Evolutionary conservation across 2,888 invertebrate species (phyloP).

Genomic region (Chaetoderma sp.): DNA sequence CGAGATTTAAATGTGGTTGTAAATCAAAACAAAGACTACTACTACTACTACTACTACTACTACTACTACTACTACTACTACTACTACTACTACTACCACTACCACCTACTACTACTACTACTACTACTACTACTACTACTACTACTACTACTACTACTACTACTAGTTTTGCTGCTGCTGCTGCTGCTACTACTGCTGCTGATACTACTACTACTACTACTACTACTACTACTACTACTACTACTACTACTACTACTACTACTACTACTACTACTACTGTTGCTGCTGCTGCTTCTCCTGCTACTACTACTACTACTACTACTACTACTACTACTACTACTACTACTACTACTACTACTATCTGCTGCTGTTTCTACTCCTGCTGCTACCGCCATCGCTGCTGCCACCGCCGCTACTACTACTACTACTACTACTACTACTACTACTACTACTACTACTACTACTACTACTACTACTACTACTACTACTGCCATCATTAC

Average conservation of each 20-base stretch:
- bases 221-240: slow-evolving; percentile 20
- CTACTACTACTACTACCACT: slow-evolving; percentile 32
- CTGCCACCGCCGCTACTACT: slow-evolving; percentile 32
- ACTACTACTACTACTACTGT: too few species aligned
- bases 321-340: slow-evolving; percentile 30
- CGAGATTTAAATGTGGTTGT: too few species aligned
- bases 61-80: slow-evolving; percentile 33
- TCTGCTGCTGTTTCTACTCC: too few species aligned
- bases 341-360: slow-evolving; percentile 32
- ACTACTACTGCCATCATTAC: slow-evolving; percentile 27
- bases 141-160: slow-evolving; percentile 24
- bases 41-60: slow-evolving; percentile 28
- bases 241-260: slow-evolving; percentile 29
- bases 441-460: slow-evolving; percentile 30
- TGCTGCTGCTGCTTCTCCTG: not conserved
- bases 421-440: slow-evolving; percentile 29
- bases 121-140: slow-evolving; percentile 23
- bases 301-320: slow-evolving; percentile 23
- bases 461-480: slow-evolving; percentile 17
- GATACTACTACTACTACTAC: slow-evolving; percentile 29
- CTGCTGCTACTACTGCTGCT: too few species aligned
- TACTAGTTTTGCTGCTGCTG: slow-evolving; percentile 29
- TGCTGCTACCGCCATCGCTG: too few species aligned
- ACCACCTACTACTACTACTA: too few species aligned
- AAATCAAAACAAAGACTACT: too few species aligned